phyloP scores from a whole-genome alignment of 1,140 invertebrate genomes.

The Probaryconus sp. region DNA sequence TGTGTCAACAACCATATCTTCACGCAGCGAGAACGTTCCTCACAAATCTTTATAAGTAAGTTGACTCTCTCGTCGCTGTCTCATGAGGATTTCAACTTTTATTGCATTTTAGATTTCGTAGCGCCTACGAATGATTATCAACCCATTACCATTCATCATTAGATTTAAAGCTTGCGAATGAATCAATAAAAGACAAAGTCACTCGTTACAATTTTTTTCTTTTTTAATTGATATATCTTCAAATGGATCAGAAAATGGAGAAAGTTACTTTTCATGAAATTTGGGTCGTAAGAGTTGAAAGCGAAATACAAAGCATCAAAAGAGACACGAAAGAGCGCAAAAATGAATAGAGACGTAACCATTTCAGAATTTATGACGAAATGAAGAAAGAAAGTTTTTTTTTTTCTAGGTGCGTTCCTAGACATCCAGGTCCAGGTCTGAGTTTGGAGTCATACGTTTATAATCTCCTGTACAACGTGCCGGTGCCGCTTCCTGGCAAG shows the following conservation, averaged over 20 bases:
- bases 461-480: slow-evolving; percentile 96
- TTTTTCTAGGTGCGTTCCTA: slow-evolving; percentile 83
- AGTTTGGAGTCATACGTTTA: slow-evolving; percentile 96
- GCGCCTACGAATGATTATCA: no score
- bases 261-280: neutral
- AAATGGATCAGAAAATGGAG: no score
- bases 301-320: slow-evolving; percentile 1
- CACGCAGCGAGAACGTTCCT: slow-evolving; percentile 91
- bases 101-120: no score
- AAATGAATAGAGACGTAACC: neutral
- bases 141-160: no score
- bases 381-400: neutral
- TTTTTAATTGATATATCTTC: no score
- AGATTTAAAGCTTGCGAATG: no score
- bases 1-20: slow-evolving; percentile 94
- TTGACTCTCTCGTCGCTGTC: slow-evolving; percentile 9
- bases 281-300: neutral
- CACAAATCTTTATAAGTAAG: slow-evolving; percentile 90
- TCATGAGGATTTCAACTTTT: neutral
- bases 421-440: slow-evolving; percentile 84
- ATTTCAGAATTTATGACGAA: no score
- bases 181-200: no score
- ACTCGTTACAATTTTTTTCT: no score
- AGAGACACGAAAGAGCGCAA: neutral
- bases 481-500: slow-evolving; percentile 91